phyloP scores from a whole-genome alignment of 2,888 invertebrate species.

The Pycnomerus fuliginosus region DNA sequence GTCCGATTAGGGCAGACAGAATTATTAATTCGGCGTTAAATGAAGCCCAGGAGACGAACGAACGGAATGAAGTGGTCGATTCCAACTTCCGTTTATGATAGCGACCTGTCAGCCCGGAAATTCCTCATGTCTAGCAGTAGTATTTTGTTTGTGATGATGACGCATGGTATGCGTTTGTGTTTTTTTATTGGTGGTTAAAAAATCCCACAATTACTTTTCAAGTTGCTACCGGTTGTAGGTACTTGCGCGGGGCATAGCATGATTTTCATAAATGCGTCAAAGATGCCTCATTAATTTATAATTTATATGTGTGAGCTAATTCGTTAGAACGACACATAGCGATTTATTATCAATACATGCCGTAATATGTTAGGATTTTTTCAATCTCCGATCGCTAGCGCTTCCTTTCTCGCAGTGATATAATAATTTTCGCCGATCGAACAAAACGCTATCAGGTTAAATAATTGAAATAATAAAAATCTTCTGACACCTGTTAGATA shows the following conservation, averaged over 20 bases:
- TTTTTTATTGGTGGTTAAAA: too few species aligned
- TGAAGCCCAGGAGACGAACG: too few species aligned
- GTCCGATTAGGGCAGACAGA: too few species aligned
- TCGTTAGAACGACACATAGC: slow-evolving; percentile 6
- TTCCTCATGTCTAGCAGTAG: slow-evolving; percentile 22
- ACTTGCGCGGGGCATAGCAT: too few species aligned
- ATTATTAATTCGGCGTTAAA: too few species aligned
- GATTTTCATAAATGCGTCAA: slow-evolving; percentile 1
- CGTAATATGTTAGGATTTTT: slow-evolving; percentile 7
- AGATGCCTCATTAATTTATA: slow-evolving; percentile 9
- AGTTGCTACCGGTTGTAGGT: too few species aligned
- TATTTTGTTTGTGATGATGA: slow-evolving; percentile 12
- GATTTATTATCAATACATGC: slow-evolving; percentile 5
- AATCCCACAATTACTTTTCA: too few species aligned
- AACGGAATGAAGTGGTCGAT: slow-evolving; percentile 20
- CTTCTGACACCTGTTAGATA: too few species aligned
- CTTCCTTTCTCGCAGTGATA: background rate
- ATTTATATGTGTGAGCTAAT: slow-evolving; percentile 10
- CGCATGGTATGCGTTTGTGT: too few species aligned
- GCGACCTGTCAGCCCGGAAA: slow-evolving; percentile 16
- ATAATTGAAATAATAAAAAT: too few species aligned
- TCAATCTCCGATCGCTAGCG: background rate
- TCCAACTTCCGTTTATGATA: slow-evolving; percentile 24
- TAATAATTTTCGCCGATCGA: too few species aligned
- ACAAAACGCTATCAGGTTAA: too few species aligned